A percentile compares a stretch with the other conserved stretches of the same genome.
These are phyloP conservation scores for Coelopa pilipes DNA, from an alignment of 2,888 invertebrate species.

Conservation along the genomic window DNA sequence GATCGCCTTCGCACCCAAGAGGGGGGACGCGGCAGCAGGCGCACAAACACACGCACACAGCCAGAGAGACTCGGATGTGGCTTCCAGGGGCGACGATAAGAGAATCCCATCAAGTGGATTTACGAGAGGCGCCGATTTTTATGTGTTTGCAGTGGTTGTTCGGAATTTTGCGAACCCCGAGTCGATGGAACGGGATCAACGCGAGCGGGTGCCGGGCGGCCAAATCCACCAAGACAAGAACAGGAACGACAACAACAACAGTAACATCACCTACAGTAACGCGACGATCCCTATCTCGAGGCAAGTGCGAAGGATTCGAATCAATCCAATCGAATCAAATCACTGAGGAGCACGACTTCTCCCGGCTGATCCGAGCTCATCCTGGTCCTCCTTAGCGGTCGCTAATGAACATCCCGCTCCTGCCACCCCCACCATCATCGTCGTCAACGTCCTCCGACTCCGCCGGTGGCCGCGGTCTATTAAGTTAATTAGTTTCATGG, in stretches of 20 bases:
- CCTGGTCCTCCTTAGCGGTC: background rate
- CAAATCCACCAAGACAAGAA: no score
- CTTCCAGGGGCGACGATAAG: constrained; percentile 43
- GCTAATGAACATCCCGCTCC: background rate
- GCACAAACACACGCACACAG: no score
- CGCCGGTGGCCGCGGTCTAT: constrained; percentile 6
- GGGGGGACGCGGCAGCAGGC: background rate
- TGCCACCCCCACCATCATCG: background rate
- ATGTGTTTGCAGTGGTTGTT: constrained; percentile 51
- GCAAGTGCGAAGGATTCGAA: background rate
- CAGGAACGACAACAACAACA: no score
- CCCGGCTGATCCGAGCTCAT: no score
- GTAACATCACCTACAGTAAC: background rate
- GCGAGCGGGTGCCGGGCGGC: no score
- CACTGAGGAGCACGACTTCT: no score
- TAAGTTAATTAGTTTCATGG: constrained; percentile 25
- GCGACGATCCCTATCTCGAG: background rate
- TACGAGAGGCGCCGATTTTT: constrained; percentile 60
- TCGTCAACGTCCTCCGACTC: background rate
- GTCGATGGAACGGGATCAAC: no score
- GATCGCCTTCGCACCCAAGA: constrained; percentile 48
- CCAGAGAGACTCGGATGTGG: background rate
- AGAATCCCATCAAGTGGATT: constrained; percentile 60
- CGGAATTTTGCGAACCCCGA: no score
- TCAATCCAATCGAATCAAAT: no score